Evolutionary conservation across 2,888 invertebrate species (phyloP).

Genomic region (Zaprionus lineosus): DNA sequence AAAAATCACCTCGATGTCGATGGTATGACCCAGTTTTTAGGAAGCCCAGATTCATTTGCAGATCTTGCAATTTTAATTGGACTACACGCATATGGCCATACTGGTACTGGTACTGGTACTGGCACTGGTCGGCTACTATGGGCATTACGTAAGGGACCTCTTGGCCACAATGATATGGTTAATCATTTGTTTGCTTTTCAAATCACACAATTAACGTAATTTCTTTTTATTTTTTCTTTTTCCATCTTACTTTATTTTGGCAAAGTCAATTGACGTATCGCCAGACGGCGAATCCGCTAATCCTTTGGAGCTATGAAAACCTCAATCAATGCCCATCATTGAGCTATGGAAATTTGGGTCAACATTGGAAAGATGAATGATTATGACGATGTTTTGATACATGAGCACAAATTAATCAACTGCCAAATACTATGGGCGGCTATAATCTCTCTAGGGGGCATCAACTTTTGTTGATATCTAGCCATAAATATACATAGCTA

Average conservation of each 20-base stretch:
- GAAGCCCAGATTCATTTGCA: slow-evolving; percentile 42
- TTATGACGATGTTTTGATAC: slow-evolving; percentile 67
- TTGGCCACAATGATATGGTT: slow-evolving; percentile 17
- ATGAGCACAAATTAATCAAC: slow-evolving; percentile 63
- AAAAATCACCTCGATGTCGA: slow-evolving; percentile 34
- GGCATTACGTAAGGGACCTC: too few relatives aligned
- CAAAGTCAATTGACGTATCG: neutral
- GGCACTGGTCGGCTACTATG: too few relatives aligned
- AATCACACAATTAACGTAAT: slow-evolving; percentile 48
- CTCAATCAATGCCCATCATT: slow-evolving; percentile 61
- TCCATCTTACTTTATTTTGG: too few relatives aligned
- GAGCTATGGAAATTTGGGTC: slow-evolving; percentile 55
- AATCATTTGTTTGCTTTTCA: slow-evolving; percentile 36
- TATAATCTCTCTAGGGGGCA: too few relatives aligned
- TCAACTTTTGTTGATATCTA: too few relatives aligned
- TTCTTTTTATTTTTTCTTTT: slow-evolving; percentile 32
- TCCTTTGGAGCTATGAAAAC: slow-evolving; percentile 1
- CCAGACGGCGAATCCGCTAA: neutral
- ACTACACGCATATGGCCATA: slow-evolving; percentile 5
- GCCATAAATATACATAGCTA: too few relatives aligned
- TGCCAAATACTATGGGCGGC: slow-evolving; percentile 35
- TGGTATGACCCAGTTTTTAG: slow-evolving; percentile 61
- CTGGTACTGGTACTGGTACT: too few relatives aligned
- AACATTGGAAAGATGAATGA: slow-evolving; percentile 47
- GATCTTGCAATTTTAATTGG: slow-evolving; percentile 57